These are phyloP conservation scores for Sinosuthora webbiana DNA, from an alignment of 2,113 vertebrate genomes.

Conservation along the genomic window DNA sequence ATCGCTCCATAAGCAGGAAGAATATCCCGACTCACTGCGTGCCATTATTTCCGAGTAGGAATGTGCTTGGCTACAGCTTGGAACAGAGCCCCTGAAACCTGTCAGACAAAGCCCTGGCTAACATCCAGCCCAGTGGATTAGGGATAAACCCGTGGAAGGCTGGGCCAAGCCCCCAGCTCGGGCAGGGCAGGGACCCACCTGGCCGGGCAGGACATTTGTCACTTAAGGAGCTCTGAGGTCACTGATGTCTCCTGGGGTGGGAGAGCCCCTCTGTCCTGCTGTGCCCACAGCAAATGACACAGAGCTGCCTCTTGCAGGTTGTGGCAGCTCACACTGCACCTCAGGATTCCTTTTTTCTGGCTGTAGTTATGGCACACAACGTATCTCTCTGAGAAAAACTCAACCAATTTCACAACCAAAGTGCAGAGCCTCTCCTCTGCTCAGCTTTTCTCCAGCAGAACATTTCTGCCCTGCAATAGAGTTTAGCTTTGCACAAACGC, in stretches of 20 bases:
- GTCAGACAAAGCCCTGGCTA: neutral
- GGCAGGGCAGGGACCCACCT: neutral
- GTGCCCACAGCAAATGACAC: neutral
- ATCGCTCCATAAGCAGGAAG: neutral
- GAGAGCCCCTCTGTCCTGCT: neutral
- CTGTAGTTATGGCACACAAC: neutral
- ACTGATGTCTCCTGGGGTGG: accelerated
- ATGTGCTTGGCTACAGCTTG: neutral
- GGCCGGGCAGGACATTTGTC: neutral
- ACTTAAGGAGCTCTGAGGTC: neutral
- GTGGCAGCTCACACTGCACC: neutral
- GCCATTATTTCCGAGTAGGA: neutral
- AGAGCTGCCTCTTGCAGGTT: neutral
- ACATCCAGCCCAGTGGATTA: neutral
- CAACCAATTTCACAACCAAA: neutral
- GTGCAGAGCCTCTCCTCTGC: neutral
- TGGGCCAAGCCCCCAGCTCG: neutral
- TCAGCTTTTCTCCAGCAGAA: neutral
- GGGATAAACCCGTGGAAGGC: neutral
- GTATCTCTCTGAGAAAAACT: neutral
- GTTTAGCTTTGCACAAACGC: neutral
- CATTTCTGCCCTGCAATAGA: neutral
- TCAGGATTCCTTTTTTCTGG: neutral
- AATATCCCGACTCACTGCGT: accelerated
- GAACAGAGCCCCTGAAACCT: neutral